Percentiles rank a stretch among this genome's conserved stretches.
phyloP scores from a whole-genome alignment of 2,113 vertebrate species.

The Mus spicilegus region DNA sequence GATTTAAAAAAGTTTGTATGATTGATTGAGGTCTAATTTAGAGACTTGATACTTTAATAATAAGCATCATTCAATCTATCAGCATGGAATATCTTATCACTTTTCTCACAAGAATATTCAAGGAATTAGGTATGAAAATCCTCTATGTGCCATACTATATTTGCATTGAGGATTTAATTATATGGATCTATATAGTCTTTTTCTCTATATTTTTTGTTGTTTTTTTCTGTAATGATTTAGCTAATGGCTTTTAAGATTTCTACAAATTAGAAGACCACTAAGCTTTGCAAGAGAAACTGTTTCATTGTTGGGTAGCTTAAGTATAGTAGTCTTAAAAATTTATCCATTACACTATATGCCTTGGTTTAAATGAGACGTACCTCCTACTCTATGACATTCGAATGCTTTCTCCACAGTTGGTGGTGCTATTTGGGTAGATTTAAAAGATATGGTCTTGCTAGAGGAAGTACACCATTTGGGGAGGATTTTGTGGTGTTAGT shows the following conservation, averaged over 20 bases:
- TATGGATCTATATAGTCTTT: neutral
- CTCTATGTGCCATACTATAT: neutral
- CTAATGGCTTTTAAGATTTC: neutral
- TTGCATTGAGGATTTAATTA: neutral
- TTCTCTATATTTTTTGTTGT: neutral
- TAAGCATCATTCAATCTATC: neutral
- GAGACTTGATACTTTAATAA: neutral
- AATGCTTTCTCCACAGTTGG: neutral
- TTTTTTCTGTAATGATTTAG: neutral
- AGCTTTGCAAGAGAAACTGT: neutral
- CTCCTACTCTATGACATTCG: neutral
- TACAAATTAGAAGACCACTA: neutral
- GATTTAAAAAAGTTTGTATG: neutral
- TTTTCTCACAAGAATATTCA: neutral
- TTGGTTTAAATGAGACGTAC: neutral
- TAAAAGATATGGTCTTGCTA: neutral
- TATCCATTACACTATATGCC: neutral
- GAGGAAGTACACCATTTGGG: neutral
- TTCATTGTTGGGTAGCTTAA: neutral
- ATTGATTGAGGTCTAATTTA: neutral
- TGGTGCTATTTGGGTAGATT: neutral
- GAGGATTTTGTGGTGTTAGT: neutral
- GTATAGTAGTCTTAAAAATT: neutral
- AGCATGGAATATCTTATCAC: neutral
- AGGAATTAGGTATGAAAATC: neutral